Evolutionary conservation across 2,888 invertebrate species (phyloP).

Genomic region (Pammene fasciana): DNA sequence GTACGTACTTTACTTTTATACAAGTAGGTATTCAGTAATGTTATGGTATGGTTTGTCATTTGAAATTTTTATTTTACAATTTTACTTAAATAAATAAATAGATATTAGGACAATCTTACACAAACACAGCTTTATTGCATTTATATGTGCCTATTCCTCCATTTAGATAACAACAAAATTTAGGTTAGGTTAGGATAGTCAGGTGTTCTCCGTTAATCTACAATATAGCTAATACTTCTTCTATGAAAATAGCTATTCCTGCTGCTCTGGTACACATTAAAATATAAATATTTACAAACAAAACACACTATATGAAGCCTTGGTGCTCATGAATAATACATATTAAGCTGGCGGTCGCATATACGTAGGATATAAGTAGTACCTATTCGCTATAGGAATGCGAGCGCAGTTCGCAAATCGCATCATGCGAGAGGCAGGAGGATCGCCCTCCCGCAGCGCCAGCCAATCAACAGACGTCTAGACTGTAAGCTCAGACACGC

Average conservation of each 20-base stretch:
- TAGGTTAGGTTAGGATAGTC: no score
- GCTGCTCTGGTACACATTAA: conserved; percentile 55
- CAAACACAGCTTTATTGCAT: no score
- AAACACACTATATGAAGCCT: neutral
- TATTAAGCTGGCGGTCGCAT: conserved; percentile 51
- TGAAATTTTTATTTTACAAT: no score
- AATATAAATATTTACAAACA: conserved; percentile 10
- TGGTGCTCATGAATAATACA: conserved; percentile 39
- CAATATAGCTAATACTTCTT: neutral
- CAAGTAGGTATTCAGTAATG: no score
- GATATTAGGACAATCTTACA: no score
- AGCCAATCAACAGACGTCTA: conserved; percentile 72
- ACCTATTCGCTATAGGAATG: conserved; percentile 64
- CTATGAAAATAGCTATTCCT: conserved; percentile 43
- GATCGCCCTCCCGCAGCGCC: conserved; percentile 76
- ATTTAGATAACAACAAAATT: neutral
- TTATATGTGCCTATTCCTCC: no score
- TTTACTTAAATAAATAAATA: no score
- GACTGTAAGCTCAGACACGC: conserved; percentile 55
- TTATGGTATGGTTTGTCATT: no score
- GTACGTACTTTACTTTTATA: no score
- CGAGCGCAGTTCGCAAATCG: conserved; percentile 74
- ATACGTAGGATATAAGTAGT: conserved; percentile 58
- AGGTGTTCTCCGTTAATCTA: neutral
- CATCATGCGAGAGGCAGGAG: conserved; percentile 79